Conservation (phyloP, 1,140 invertebrate genomes). For the Epicauta chinensis region DNA sequence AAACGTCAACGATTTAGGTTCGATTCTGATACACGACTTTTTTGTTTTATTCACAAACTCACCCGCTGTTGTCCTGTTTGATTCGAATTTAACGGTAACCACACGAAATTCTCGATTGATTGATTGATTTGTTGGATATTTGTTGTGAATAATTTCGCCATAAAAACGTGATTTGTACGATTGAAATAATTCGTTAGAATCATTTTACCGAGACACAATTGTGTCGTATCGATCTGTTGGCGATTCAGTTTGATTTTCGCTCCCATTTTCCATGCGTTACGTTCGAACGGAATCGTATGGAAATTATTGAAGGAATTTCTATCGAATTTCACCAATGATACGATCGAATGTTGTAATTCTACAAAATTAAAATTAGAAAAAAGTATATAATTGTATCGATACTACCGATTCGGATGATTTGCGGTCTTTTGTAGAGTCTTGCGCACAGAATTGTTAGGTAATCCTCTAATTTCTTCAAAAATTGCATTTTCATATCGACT, state of each 20-base stretch:
- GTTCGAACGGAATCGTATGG: constrained; percentile 1
- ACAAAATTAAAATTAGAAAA: background rate
- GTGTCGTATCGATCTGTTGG: background rate
- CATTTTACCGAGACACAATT: constrained; percentile 6
- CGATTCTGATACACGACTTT: too few species aligned
- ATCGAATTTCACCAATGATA: constrained; percentile 7
- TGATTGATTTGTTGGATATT: background rate
- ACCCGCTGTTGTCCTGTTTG: too few species aligned
- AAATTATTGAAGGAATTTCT: constrained; percentile 5
- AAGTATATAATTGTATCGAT: too few species aligned
- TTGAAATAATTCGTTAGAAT: constrained; percentile 8
- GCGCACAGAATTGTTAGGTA: constrained; percentile 6
- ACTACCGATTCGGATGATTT: too few species aligned
- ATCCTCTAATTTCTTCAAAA: constrained; percentile 6
- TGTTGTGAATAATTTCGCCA: background rate
- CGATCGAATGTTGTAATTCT: constrained; percentile 7
- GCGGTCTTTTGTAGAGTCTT: background rate
- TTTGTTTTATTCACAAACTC: too few species aligned
- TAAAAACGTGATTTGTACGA: background rate
- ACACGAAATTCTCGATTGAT: too few species aligned
- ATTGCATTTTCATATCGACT: background rate
- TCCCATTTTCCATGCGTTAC: constrained; percentile 6
- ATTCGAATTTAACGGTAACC: too few species aligned
- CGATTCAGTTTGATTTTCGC: constrained; percentile 7
- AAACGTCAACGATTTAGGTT: too few species aligned